Evolutionary conservation across 2,113 vertebrate genomes (phyloP).

Genomic region (Gymnorhina tibicen): DNA sequence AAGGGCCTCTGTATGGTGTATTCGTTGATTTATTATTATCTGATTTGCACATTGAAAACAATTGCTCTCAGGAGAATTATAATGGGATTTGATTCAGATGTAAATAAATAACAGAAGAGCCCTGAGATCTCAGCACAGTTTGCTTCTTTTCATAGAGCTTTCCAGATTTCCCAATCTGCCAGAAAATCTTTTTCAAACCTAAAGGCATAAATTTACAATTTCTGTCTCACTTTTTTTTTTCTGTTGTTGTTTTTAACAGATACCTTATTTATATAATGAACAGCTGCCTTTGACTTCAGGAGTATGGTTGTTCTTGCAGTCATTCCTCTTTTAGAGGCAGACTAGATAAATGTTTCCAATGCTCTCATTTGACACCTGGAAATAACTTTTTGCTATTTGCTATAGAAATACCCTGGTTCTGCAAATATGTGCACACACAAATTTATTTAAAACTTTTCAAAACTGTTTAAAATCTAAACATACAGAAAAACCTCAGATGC

Average conservation of each 20-base stretch:
- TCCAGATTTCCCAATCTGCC: not conserved
- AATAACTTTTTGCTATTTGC: not conserved
- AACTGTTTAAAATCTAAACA: not conserved
- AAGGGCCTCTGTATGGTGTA: not conserved
- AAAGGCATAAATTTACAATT: not conserved
- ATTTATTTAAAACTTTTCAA: not conserved
- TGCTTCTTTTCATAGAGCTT: not conserved
- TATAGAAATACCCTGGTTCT: not conserved
- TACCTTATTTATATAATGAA: not conserved
- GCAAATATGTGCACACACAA: not conserved
- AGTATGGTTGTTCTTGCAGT: not conserved
- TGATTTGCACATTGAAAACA: constrained; percentile 55
- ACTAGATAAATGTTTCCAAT: not conserved
- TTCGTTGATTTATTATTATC: constrained; percentile 56
- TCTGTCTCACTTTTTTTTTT: not conserved
- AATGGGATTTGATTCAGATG: constrained; percentile 29
- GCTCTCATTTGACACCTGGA: not conserved
- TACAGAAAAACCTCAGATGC: not conserved
- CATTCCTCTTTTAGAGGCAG: not conserved
- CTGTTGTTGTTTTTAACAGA: not conserved
- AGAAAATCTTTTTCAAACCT: constrained; percentile 12
- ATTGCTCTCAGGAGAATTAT: constrained; percentile 29
- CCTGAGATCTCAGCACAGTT: constrained; percentile 27
- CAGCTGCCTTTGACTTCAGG: not conserved
- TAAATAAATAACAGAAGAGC: constrained; percentile 57